These are phyloP conservation scores for Allobates femoralis DNA, from an alignment of 2,797 vertebrate genomes.

Conservation along the genomic window DNA sequence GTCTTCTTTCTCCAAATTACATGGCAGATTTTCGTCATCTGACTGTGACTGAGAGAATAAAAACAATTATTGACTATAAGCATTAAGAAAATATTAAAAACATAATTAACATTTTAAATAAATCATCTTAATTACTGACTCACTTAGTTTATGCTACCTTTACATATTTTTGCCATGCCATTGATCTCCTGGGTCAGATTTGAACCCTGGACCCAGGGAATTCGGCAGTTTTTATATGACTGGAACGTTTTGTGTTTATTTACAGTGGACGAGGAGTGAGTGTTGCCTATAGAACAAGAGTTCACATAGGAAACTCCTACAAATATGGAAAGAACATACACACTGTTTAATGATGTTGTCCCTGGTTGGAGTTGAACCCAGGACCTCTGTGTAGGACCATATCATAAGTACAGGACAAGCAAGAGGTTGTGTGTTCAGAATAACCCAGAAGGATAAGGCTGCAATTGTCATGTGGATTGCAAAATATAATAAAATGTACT, in stretches of 20 bases:
- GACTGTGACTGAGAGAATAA: slow-evolving; percentile 84
- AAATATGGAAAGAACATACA: too few relatives aligned
- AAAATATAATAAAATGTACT: background rate
- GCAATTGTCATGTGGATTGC: background rate
- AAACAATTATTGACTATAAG: background rate
- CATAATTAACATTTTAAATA: too few relatives aligned
- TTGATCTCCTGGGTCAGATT: background rate
- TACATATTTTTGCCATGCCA: background rate
- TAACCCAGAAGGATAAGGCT: background rate
- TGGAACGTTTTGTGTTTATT: too few relatives aligned
- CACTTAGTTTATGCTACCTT: background rate
- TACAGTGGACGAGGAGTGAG: too few relatives aligned
- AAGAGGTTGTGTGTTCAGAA: background rate
- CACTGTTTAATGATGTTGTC: too few relatives aligned
- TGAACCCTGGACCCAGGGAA: background rate
- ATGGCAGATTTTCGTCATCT: slow-evolving; percentile 88
- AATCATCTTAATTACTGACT: too few relatives aligned
- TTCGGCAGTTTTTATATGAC: too few relatives aligned
- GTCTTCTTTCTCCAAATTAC: slow-evolving; percentile 88
- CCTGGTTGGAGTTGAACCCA: too few relatives aligned
- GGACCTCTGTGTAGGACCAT: background rate
- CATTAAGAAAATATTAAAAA: background rate
- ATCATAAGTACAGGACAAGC: background rate
- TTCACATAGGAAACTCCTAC: too few relatives aligned
- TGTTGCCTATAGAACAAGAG: too few relatives aligned